Evolutionary conservation across 2,888 invertebrate genomes (phyloP).

Genomic region (Psylliodes chrysocephalus): DNA sequence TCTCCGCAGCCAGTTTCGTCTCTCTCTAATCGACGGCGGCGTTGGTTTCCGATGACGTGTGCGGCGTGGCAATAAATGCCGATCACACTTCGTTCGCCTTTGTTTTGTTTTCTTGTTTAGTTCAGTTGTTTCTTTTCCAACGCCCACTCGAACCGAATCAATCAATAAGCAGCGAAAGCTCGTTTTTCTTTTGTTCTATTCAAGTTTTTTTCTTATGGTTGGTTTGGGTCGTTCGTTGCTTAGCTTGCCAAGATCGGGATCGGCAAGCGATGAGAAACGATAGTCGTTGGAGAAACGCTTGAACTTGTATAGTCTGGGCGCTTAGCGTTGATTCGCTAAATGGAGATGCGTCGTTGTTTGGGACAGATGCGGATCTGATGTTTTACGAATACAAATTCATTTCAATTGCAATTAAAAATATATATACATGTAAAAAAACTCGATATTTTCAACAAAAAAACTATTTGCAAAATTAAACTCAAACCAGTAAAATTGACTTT

Average conservation of each 20-base stretch:
- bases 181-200: conserved; percentile 30
- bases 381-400: too few relatives aligned
- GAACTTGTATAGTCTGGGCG: background rate
- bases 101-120: conserved; percentile 23
- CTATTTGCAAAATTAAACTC: too few relatives aligned
- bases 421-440: too few relatives aligned
- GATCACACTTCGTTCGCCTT: conserved; percentile 27
- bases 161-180: conserved; percentile 34
- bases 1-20: background rate
- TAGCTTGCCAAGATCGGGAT: background rate
- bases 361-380: too few relatives aligned
- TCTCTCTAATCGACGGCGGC: conserved; percentile 12
- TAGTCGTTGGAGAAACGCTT: background rate
- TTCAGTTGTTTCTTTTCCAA: conserved; percentile 27
- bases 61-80: conserved; percentile 28
- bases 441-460: too few relatives aligned
- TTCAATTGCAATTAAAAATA: too few relatives aligned
- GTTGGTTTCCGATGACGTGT: conserved; percentile 25
- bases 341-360: too few relatives aligned
- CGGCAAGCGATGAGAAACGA: background rate
- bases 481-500: too few relatives aligned
- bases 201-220: background rate
- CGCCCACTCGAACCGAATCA: conserved; percentile 30
- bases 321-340: too few relatives aligned
- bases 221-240: background rate